phyloP scores from a whole-genome alignment of 2,888 invertebrate genomes.

The Heterodera filipjevi region DNA sequence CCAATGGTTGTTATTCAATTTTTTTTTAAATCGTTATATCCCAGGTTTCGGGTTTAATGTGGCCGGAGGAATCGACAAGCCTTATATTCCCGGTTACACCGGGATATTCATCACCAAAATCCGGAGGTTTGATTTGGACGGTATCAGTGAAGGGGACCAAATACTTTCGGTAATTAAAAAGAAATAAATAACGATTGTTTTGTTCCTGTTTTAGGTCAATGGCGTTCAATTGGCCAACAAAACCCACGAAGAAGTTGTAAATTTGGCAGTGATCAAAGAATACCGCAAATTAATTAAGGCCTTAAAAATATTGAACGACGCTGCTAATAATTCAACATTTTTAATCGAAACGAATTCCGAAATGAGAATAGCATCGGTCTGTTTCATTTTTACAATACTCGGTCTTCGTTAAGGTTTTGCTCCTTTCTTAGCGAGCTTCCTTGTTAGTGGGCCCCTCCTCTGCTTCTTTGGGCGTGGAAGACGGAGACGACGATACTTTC shows the following conservation, averaged over 20 bases:
- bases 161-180: constrained; percentile 10
- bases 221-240: constrained; percentile 7
- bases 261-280: too few relatives aligned
- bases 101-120: constrained; percentile 16
- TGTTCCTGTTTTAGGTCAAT: constrained; percentile 6
- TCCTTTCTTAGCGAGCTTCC: neutral
- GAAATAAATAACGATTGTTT: neutral
- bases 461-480: neutral
- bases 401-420: neutral
- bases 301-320: neutral
- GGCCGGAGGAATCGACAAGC: constrained; percentile 2
- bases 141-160: constrained; percentile 21
- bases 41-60: constrained; percentile 21
- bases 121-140: constrained; percentile 13
- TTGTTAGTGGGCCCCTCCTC: neutral
- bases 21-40: neutral
- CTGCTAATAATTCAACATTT: neutral
- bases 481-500: neutral
- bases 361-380: constrained; percentile 1
- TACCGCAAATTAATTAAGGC: neutral
- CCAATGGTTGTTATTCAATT: neutral
- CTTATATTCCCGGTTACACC: constrained; percentile 1
- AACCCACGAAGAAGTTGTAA: constrained; percentile 3
- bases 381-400: neutral
- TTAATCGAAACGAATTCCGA: neutral